Evolutionary conservation across 2,113 vertebrate species (phyloP).

Genomic region (Chaetura pelagica): DNA sequence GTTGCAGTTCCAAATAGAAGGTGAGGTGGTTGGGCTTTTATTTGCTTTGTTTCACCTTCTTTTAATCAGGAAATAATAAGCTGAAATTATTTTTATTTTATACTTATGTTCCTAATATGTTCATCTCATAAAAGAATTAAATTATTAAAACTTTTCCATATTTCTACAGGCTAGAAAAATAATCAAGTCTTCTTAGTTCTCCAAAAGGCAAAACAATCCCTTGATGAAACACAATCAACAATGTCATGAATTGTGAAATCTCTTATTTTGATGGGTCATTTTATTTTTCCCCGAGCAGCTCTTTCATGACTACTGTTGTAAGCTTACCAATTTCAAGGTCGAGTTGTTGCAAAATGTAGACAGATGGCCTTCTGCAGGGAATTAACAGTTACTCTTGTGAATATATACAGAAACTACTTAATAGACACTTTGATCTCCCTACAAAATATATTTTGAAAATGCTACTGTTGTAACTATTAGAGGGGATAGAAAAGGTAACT

Average conservation of each 20-base stretch:
- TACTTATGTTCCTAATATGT: not conserved
- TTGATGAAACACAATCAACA: conserved; percentile 26
- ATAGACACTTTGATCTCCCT: not conserved
- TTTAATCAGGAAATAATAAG: not conserved
- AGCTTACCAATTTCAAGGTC: conserved; percentile 20
- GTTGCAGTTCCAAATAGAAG: not conserved
- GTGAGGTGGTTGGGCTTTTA: not conserved
- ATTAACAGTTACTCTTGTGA: not conserved
- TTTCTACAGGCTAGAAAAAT: not conserved
- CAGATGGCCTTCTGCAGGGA: not conserved
- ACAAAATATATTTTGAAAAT: not conserved
- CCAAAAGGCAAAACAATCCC: not conserved
- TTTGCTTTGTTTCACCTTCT: not conserved
- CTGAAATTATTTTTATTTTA: not conserved
- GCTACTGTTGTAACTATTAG: not conserved
- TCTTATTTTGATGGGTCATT: not conserved
- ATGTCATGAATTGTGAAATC: conserved; percentile 30
- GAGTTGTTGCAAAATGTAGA: not conserved
- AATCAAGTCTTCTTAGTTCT: not conserved
- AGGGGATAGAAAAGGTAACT: not conserved
- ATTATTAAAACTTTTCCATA: not conserved
- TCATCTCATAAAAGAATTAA: not conserved
- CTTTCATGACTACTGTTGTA: not conserved
- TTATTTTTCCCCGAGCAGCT: conserved; percentile 3
- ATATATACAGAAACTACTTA: not conserved